phyloP scores from a whole-genome alignment of 2,888 invertebrate species.

The Drosophila algonquin region DNA sequence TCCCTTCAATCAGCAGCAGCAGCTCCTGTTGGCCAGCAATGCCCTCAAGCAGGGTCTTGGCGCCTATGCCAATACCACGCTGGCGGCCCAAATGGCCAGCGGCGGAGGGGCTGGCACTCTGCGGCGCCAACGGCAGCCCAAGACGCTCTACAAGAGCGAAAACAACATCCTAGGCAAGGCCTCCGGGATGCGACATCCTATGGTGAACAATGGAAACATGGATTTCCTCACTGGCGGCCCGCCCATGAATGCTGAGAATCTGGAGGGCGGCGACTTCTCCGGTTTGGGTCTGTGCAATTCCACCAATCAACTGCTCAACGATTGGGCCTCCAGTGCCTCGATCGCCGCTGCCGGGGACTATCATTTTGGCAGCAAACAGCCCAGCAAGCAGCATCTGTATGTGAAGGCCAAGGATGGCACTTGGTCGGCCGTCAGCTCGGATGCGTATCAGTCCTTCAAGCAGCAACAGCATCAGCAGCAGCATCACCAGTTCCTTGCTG shows the following conservation, averaged over 20 bases:
- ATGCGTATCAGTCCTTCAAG: conserved; percentile 82
- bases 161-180: conserved; percentile 80
- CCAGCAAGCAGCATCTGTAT: conserved; percentile 83
- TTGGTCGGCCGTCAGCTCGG: conserved; percentile 83
- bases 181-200: conserved; percentile 32
- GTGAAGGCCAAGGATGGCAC: conserved; percentile 84
- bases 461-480: conserved; percentile 75
- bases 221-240: conserved; percentile 76
- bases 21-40: conserved; percentile 81
- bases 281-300: conserved; percentile 77
- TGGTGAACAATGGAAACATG: conserved; percentile 50
- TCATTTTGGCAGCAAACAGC: conserved; percentile 82
- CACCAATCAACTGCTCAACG: conserved; percentile 81
- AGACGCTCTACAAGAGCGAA: conserved; percentile 83
- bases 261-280: conserved; percentile 70
- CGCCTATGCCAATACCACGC: conserved; percentile 80
- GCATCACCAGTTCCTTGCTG: conserved; percentile 61
- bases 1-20: conserved; percentile 81
- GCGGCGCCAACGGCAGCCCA: conserved; percentile 83
- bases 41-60: conserved; percentile 81
- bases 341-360: conserved; percentile 75
- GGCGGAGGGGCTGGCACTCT: conserved; percentile 82
- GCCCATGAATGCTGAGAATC: conserved; percentile 32
- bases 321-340: conserved; percentile 81
- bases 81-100: conserved; percentile 79